Base-by-base conservation (phyloP, 2,113 vertebrate species). In the Lipophrys pholis region DNA sequence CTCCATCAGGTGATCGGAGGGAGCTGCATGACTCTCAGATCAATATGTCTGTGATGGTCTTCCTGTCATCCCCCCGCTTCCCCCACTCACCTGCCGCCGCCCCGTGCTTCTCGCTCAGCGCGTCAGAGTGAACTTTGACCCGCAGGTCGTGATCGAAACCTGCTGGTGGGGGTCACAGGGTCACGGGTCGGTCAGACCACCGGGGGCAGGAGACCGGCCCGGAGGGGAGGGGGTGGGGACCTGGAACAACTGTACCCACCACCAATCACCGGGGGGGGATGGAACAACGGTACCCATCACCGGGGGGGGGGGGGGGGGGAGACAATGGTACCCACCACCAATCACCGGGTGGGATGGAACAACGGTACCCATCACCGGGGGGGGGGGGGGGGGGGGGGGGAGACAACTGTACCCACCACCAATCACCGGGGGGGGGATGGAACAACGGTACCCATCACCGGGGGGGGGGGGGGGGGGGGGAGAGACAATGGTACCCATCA, bases 91-190 rank as follows among this genome's bases (percentile, higher is more conserved):
- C 95, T 66, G 91, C 54, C 67, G 93, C 73, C 0, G 93, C 94
- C 93, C 95, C 94, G 73, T 96, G 97, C 95, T 97, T 98, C 94
- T 98, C 96, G 79, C 86, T 94, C 95, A 95, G 94, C 89, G 95
- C 89, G 79, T 98, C 96, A 80, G 91, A 92, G 88, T 92, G 95
- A 89, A 95, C 95, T 94, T 97, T 97, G 95, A 95, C 94, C 92
- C 94, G 94, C 85, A 92, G 94, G 92, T 97, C 97, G 87, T 95
- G 95, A 95, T 98, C 95, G 91, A 94, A 94, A 97, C 96, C 97
- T 97, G 94, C 93, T 95, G 87, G 92, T 82, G 67, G 58, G 88
- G 6, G 76, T 6, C 7, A 83, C 63, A 70, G 92, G 81, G 69
- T 2, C 80, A 66, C 7, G 62, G 63, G 53, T 78, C 21, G 71